Percentiles rank a stretch among this genome's conserved stretches.
These are phyloP conservation scores for Hydraecia micacea DNA, from an alignment of 2,888 invertebrate species.

Conservation along the genomic window DNA sequence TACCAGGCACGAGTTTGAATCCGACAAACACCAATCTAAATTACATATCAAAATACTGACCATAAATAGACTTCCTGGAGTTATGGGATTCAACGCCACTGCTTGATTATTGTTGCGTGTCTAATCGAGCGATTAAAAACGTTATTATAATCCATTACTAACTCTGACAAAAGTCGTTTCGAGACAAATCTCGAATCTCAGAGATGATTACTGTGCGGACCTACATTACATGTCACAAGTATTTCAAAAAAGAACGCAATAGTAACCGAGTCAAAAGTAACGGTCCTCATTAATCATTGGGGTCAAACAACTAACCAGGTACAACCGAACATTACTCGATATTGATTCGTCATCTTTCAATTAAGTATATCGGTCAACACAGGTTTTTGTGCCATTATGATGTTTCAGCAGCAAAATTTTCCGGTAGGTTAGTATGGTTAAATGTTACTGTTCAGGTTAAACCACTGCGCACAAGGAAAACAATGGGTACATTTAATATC, in stretches of 20 bases:
- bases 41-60: constrained; percentile 87
- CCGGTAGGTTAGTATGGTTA: constrained; percentile 11
- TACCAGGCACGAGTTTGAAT: constrained; percentile 80
- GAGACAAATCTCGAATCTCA: constrained; percentile 58
- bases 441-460: constrained; percentile 34
- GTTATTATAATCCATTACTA: constrained; percentile 21
- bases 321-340: constrained; percentile 79
- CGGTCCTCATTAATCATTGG: constrained; percentile 88
- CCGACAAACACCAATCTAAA: constrained; percentile 80
- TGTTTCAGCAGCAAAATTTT: constrained; percentile 21
- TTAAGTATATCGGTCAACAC: constrained; percentile 63
- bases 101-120: constrained; percentile 63
- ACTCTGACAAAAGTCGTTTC: constrained; percentile 38
- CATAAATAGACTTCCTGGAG: constrained; percentile 88
- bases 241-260: constrained; percentile 86
- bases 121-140: constrained; percentile 34
- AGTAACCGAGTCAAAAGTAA: constrained; percentile 86
- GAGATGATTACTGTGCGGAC: constrained; percentile 73
- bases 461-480: constrained; percentile 54
- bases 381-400: constrained; percentile 59
- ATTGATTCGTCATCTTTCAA: constrained; percentile 82
- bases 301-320: constrained; percentile 83
- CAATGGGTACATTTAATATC: constrained; percentile 12
- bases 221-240: constrained; percentile 14
- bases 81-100: constrained; percentile 74